These are phyloP conservation scores for Hipparchia semele DNA, from an alignment of 2,888 invertebrate genomes.

Conservation along the genomic window DNA sequence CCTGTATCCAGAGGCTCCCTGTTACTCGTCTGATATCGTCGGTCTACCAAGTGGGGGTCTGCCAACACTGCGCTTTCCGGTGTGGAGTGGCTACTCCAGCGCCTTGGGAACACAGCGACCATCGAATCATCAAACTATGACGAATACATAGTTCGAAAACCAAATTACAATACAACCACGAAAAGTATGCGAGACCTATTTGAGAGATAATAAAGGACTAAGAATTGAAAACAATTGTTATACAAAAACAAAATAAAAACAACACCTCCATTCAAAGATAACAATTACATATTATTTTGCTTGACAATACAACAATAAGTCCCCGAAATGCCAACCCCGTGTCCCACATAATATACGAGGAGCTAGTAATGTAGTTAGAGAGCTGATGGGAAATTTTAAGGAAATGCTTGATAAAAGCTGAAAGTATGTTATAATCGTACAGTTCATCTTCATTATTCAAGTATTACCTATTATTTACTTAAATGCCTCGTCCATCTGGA, in stretches of 20 bases:
- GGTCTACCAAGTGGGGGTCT: no score
- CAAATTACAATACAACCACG: no score
- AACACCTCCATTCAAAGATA: constrained; percentile 17
- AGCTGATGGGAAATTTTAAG: neutral
- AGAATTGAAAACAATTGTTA: neutral
- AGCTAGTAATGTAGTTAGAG: neutral
- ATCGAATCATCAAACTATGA: no score
- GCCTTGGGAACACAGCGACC: no score
- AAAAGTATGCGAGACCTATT: neutral
- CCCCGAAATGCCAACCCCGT: constrained; percentile 17
- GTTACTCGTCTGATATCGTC: no score
- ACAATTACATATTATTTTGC: constrained; percentile 19
- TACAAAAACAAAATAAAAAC: neutral
- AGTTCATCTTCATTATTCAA: no score
- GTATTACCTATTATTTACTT: no score
- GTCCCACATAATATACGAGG: constrained; percentile 6
- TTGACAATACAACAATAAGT: constrained; percentile 21
- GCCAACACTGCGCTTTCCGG: no score
- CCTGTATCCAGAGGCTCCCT: no score
- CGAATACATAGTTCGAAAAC: no score
- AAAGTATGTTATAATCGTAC: neutral
- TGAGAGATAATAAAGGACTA: neutral
- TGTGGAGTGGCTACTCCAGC: no score
- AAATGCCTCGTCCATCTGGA: no score
- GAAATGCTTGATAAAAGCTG: neutral